A percentile compares a stretch with the other conserved stretches of the same genome.
Conservation (phyloP, 2,113 vertebrate species). For the Sakesphorus luctuosus region DNA sequence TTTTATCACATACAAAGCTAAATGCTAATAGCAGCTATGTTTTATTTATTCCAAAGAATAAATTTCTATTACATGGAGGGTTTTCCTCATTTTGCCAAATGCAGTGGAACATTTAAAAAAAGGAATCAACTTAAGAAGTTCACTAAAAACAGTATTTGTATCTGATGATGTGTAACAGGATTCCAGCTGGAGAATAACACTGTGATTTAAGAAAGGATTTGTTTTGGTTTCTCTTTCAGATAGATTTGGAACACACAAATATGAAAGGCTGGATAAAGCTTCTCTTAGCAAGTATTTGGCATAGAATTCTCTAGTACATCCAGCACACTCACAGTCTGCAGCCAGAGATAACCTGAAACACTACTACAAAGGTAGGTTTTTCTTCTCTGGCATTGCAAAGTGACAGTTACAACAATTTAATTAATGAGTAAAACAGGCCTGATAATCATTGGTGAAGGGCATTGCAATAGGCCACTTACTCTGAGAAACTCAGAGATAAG, state of each 20-base stretch:
- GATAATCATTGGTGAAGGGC: neutral
- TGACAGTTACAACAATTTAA: neutral
- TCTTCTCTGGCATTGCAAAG: neutral
- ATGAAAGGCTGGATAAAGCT: neutral
- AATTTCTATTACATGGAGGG: neutral
- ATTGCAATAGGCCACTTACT: neutral
- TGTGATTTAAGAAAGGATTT: neutral
- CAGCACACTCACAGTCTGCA: neutral
- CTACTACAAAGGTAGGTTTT: neutral
- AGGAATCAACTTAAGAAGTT: neutral
- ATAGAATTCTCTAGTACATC: neutral
- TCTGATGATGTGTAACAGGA: neutral
- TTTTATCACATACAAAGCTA: constrained; percentile 8
- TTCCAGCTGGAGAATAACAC: neutral
- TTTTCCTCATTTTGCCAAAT: constrained; percentile 1
- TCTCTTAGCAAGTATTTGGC: neutral
- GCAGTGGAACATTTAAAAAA: neutral
- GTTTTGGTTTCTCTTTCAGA: constrained; percentile 9
- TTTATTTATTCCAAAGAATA: constrained; percentile 2
- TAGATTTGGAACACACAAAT: neutral
- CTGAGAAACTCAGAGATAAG: neutral
- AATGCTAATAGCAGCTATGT: neutral
- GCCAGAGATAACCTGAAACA: neutral
- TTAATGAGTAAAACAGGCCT: neutral
- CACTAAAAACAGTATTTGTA: neutral